Percentiles rank a stretch among this genome's conserved stretches.
phyloP scores from a whole-genome alignment of 2,888 invertebrate species.

The Amphipyra tragopoginis region DNA sequence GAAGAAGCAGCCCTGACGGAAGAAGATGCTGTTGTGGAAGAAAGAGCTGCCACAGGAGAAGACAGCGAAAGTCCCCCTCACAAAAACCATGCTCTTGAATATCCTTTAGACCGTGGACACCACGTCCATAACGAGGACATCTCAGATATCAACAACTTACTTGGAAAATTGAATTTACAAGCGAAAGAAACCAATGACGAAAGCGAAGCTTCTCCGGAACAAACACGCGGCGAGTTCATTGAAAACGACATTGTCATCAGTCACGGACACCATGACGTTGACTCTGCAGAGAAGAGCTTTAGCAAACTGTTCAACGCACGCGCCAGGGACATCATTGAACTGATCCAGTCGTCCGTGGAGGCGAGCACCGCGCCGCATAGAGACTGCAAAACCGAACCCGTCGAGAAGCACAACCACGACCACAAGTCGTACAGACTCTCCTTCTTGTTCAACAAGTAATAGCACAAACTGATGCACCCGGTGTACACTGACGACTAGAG shows the following conservation, averaged over 20 bases:
- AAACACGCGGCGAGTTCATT: neutral
- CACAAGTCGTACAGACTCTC: slow-evolving; percentile 48
- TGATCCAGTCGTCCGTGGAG: slow-evolving; percentile 37
- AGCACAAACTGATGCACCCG: too few species aligned
- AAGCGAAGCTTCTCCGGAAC: neutral
- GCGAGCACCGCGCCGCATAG: slow-evolving; percentile 4
- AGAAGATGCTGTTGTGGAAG: too few species aligned
- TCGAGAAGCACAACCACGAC: slow-evolving; percentile 16
- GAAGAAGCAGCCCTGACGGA: neutral
- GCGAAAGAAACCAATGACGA: neutral
- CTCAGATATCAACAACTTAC: neutral
- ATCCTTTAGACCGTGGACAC: neutral
- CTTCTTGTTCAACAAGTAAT: slow-evolving; percentile 47
- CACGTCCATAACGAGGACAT: neutral
- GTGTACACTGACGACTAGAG: too few species aligned
- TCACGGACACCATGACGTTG: neutral
- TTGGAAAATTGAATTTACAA: neutral
- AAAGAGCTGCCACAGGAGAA: neutral
- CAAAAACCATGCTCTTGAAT: neutral
- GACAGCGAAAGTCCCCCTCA: neutral
- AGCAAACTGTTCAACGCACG: slow-evolving; percentile 14
- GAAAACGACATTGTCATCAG: slow-evolving; percentile 36
- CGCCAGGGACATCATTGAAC: slow-evolving; percentile 21
- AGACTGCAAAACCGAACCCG: slow-evolving; percentile 2
- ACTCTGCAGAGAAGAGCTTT: slow-evolving; percentile 29